Conservation (phyloP, 2,888 invertebrate genomes). For the Harpalus rufipes region DNA sequence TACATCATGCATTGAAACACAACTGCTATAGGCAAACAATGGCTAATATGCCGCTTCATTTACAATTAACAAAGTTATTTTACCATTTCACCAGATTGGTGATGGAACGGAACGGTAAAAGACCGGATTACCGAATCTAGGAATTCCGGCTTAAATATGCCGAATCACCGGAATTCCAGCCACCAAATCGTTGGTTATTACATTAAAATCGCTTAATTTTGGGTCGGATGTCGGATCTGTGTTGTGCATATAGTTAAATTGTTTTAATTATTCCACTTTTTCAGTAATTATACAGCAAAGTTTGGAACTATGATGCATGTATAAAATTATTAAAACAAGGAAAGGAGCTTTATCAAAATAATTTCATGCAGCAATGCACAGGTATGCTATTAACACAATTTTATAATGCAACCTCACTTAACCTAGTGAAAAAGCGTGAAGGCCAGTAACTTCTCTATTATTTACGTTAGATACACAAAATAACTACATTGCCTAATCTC, state of each 20-base stretch:
- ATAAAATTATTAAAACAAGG: conserved; percentile 24
- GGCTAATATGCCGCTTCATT: background rate
- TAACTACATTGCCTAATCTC: background rate
- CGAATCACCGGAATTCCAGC: no score
- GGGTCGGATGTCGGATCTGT: no score
- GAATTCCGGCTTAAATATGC: no score
- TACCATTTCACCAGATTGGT: no score
- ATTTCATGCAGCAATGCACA: conserved; percentile 41
- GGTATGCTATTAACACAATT: conserved; percentile 50
- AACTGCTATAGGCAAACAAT: background rate
- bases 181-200: no score
- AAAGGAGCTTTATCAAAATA: conserved; percentile 31
- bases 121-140: no score
- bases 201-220: no score
- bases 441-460: conserved; percentile 37
- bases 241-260: background rate
- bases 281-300: background rate
- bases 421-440: conserved; percentile 52
- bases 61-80: background rate
- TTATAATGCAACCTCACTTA: conserved; percentile 31
- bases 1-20: background rate
- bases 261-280: background rate
- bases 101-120: no score
- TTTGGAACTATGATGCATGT: background rate
- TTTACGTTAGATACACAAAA: conserved; percentile 20